Percentiles rank a stretch among this genome's conserved stretches.
Conservation (phyloP, 2,888 invertebrate species). For the Coremacera marginata region DNA sequence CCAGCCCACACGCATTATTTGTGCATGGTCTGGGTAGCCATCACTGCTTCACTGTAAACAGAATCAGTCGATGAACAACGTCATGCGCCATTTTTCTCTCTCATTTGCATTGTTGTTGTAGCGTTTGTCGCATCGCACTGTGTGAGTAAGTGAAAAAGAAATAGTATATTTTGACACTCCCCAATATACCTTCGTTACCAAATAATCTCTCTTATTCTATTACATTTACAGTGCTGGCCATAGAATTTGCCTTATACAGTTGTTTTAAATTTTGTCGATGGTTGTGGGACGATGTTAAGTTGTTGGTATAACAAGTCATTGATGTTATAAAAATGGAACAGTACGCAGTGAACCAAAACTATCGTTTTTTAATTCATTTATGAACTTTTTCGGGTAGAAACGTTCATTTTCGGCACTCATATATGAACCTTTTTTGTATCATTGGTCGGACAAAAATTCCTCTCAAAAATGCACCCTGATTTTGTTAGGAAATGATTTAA, state of each 20-base stretch:
- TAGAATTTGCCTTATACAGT: not conserved
- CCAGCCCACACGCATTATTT: conserved; percentile 58
- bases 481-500: too few species aligned
- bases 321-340: too few species aligned
- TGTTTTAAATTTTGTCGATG: too few species aligned
- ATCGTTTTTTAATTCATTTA: too few species aligned
- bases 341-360: too few species aligned
- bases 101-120: conserved; percentile 16
- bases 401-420: too few species aligned
- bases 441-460: too few species aligned
- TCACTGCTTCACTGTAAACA: conserved; percentile 35
- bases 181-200: not conserved
- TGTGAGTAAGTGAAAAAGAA: conserved; percentile 5
- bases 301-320: too few species aligned
- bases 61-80: not conserved
- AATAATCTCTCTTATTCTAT: conserved; percentile 38
- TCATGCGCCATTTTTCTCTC: conserved; percentile 57
- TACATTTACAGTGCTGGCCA: conserved; percentile 48
- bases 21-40: conserved; percentile 45
- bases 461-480: too few species aligned
- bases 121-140: not conserved
- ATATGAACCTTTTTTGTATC: too few species aligned
- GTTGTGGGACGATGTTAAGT: too few species aligned
- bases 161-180: conserved; percentile 43
- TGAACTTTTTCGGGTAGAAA: too few species aligned